Base-by-base conservation (phyloP, 2,888 invertebrate species). In the Drosophila ezoana region DNA sequence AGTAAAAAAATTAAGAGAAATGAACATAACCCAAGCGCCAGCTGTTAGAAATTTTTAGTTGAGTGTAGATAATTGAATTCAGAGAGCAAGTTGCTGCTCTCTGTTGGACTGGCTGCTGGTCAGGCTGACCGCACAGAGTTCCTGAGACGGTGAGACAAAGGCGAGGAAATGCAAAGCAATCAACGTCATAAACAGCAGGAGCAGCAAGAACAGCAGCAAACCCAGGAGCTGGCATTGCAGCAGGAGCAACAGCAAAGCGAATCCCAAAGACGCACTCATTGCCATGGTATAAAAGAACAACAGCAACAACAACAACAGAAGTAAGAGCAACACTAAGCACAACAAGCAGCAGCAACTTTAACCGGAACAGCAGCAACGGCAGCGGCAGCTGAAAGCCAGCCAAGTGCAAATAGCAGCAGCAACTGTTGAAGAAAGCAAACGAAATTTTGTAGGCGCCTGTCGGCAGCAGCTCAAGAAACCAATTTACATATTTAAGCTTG, bases 141-240 rank as follows among this genome's bases (percentile, higher is more conserved):
- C 38, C 38, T 40, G 48, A 44, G 53, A 47, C 33, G 33, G n/a
- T n/a, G 35, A 67, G 72, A 74, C 61, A 82, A 64, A 75, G 64
- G 62, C 67, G 59, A 66, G 89, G 89, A 80, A 75, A 84, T 88
- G 84, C 84, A 73, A 84, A 86, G 89, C 78, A 88, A 83, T 82
- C 83, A 83, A 79, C 83, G 74, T 83, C 80, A 80, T 80, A 80
- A 82, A 53, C 80, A 81, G 75, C 64, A 81, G 69, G 54, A 82
- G 62, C 63, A 62, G 48, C 38, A 65, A 49, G 18, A 32, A 18
- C 40, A 72, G 45, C 51, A 62, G 35, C 45, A 33, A 20, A 49
- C 20, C n/a, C 20, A 64, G 45, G 61, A 70, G 63, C 58, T 10
- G 9, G 5, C 14, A 66, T 28, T 28, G 32, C n/a, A 73, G n/a